A percentile compares a stretch with the other conserved stretches of the same genome.
Conservation (phyloP, 2,888 invertebrate genomes). For the Ernsta delagoae region DNA sequence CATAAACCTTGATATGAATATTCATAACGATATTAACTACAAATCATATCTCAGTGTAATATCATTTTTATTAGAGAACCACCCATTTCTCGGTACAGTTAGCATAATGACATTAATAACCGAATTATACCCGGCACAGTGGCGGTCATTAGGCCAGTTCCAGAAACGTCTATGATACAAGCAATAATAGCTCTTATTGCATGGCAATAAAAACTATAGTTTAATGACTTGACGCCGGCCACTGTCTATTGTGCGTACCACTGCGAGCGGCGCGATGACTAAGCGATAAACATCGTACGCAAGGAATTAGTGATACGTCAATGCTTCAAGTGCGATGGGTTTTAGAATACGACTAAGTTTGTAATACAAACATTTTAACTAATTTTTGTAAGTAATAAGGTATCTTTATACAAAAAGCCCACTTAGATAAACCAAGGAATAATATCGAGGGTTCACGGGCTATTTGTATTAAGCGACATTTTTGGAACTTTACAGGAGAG, state of each 20-base stretch:
- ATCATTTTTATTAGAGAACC: constrained; percentile 20
- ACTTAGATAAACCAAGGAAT: no score
- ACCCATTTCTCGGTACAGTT: constrained; percentile 30
- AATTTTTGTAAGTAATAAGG: no score
- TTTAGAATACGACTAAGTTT: no score
- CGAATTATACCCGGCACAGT: constrained; percentile 31
- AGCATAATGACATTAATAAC: constrained; percentile 36
- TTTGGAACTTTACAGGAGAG: no score
- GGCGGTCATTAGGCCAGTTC: constrained; percentile 30
- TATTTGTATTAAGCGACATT: no score
- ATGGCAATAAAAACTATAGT: constrained; percentile 19
- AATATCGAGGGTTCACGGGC: no score
- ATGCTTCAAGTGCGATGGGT: no score
- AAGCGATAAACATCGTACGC: background rate
- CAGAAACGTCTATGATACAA: constrained; percentile 1
- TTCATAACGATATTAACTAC: constrained; percentile 5
- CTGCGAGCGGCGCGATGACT: background rate
- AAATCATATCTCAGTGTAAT: constrained; percentile 19
- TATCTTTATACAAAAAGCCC: no score
- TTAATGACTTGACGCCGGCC: constrained; percentile 12
- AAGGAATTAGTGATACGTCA: no score
- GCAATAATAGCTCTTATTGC: constrained; percentile 27
- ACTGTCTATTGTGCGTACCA: constrained; percentile 5
- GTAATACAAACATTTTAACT: no score
- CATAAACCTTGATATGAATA: background rate